These are phyloP conservation scores for Strigamia maritima DNA, from an alignment of 2,888 invertebrate genomes.

Conservation along the genomic window DNA sequence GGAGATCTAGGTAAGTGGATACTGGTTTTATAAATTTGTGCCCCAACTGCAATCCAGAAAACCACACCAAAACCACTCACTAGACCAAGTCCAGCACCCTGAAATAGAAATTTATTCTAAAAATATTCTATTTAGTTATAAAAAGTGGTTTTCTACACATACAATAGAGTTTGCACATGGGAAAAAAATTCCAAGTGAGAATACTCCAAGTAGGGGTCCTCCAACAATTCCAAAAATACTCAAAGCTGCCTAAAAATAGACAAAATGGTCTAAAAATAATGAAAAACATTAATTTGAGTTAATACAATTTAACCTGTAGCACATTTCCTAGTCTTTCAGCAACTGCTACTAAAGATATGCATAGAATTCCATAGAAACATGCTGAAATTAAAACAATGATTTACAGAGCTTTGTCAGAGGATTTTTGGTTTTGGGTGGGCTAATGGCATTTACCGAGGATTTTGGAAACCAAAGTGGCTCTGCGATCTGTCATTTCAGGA, in stretches of 20 bases:
- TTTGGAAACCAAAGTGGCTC: neutral
- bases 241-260: slow-evolving; percentile 75
- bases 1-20: neutral
- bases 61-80: neutral
- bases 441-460: neutral
- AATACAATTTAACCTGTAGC: slow-evolving; percentile 66
- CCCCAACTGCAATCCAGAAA: slow-evolving; percentile 19
- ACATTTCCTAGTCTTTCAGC: slow-evolving; percentile 84
- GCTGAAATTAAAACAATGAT: slow-evolving; percentile 53
- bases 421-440: too few species aligned
- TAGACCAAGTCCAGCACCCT: slow-evolving; percentile 34
- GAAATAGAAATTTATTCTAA: neutral
- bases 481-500: neutral
- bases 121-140: too few species aligned
- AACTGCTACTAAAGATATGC: slow-evolving; percentile 77
- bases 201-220: slow-evolving; percentile 80
- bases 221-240: slow-evolving; percentile 87
- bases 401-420: too few species aligned
- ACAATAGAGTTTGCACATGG: slow-evolving; percentile 81
- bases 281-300: too few species aligned
- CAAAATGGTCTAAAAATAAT: too few species aligned
- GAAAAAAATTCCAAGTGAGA: slow-evolving; percentile 82
- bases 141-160: too few species aligned
- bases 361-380: slow-evolving; percentile 67
- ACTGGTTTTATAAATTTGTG: neutral